Percentiles rank a stretch among this genome's conserved stretches.
These are phyloP conservation scores for Allacma fusca DNA, from an alignment of 2,888 invertebrate species.

Conservation along the genomic window DNA sequence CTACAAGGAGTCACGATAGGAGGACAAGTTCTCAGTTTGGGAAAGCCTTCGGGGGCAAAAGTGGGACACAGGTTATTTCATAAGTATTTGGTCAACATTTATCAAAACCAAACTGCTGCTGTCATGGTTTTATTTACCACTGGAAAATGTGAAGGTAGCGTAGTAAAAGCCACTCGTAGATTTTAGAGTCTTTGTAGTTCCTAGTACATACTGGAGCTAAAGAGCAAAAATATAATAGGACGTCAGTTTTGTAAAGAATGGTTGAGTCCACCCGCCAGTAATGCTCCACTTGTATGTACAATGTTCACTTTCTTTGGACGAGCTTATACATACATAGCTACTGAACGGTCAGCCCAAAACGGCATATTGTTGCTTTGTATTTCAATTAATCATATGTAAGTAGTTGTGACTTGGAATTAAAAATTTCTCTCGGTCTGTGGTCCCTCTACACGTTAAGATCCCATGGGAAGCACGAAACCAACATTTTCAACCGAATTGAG, in stretches of 20 bases:
- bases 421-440: background rate
- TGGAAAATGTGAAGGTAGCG: too few species aligned
- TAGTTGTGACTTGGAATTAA: background rate
- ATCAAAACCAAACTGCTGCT: background rate
- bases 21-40: too few species aligned
- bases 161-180: too few species aligned
- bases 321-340: background rate
- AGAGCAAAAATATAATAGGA: too few species aligned
- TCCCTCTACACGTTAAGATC: constrained; percentile 45
- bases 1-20: too few species aligned
- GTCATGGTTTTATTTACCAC: background rate
- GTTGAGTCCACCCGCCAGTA: too few species aligned
- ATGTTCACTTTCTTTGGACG: background rate
- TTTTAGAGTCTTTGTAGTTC: too few species aligned
- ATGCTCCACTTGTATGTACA: too few species aligned
- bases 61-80: background rate
- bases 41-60: background rate
- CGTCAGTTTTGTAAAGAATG: too few species aligned
- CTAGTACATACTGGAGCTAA: too few species aligned
- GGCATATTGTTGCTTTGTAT: background rate
- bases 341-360: background rate
- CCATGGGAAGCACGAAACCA: constrained; percentile 57
- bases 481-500: constrained; percentile 56
- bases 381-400: background rate
- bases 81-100: background rate